phyloP scores from a whole-genome alignment of 2,113 vertebrate genomes.

The Melanostigma gelatinosum region DNA sequence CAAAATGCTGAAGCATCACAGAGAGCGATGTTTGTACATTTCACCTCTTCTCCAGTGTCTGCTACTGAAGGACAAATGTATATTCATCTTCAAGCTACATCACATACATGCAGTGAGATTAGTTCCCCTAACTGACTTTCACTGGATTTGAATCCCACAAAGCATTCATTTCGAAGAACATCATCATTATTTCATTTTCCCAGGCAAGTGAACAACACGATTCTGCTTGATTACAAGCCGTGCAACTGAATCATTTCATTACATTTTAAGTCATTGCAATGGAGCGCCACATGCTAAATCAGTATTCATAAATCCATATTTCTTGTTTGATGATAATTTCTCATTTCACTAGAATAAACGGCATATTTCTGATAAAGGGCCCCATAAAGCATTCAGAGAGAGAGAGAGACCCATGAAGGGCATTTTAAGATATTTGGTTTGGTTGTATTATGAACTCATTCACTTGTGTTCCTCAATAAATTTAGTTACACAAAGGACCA shows the following conservation, averaged over 20 bases:
- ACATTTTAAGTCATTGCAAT: slow-evolving; percentile 71
- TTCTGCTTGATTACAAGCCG: slow-evolving; percentile 79
- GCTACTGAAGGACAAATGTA: slow-evolving; percentile 7
- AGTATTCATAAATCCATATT: slow-evolving; percentile 73
- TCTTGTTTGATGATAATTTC: slow-evolving; percentile 78
- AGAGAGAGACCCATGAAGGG: slow-evolving; percentile 23
- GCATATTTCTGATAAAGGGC: slow-evolving; percentile 72
- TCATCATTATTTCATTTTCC: slow-evolving; percentile 78
- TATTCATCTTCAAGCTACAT: slow-evolving; percentile 37
- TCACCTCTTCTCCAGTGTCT: slow-evolving; percentile 5
- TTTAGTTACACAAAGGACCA: slow-evolving; percentile 50
- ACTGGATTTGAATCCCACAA: slow-evolving; percentile 67
- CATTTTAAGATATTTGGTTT: slow-evolving; percentile 50
- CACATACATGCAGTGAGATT: slow-evolving; percentile 58
- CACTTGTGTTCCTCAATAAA: slow-evolving; percentile 32
- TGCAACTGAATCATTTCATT: slow-evolving; percentile 74
- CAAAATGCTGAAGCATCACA: slow-evolving; percentile 36
- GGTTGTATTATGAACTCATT: slow-evolving; percentile 37
- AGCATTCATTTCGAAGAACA: slow-evolving; percentile 77
- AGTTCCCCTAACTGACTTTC: slow-evolving; percentile 62
- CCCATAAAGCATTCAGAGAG: slow-evolving; percentile 34
- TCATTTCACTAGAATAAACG: slow-evolving; percentile 76
- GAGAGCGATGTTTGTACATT: slow-evolving; percentile 7
- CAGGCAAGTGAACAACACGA: slow-evolving; percentile 76
- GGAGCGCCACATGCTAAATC: slow-evolving; percentile 66